Evolutionary conservation across 2,888 invertebrate genomes (phyloP).

Genomic region (Campopleginae sp.): DNA sequence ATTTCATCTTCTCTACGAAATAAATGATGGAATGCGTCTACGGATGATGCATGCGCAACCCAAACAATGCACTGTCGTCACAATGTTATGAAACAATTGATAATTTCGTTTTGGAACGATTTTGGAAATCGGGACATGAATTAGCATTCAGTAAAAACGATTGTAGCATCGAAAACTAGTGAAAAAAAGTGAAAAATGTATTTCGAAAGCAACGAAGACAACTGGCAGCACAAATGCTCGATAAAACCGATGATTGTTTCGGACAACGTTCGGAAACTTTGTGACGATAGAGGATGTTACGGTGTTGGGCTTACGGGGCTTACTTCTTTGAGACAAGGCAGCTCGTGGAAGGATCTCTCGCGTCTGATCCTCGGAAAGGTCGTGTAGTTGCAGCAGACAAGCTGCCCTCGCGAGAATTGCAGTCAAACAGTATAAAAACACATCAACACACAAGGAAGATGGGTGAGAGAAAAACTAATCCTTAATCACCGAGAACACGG

Average conservation of each 20-base stretch:
- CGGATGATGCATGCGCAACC: constrained; percentile 8
- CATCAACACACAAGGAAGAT: neutral
- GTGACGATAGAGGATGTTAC: constrained; percentile 30
- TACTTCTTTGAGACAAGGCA: constrained; percentile 92
- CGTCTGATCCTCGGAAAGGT: constrained; percentile 90
- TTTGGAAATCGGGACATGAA: neutral
- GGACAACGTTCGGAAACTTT: neutral
- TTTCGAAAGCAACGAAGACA: neutral
- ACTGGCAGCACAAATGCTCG: neutral
- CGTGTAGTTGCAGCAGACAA: constrained; percentile 90
- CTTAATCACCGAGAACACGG: neutral
- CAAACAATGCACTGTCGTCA: neutral
- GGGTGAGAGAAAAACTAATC: neutral
- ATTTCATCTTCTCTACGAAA: constrained; percentile 7
- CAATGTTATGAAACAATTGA: neutral
- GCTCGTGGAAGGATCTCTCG: constrained; percentile 92
- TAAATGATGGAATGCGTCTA: constrained; percentile 2
- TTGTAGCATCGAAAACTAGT: neutral
- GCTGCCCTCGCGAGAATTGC: constrained; percentile 84
- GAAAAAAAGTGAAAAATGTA: neutral
- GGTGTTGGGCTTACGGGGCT: constrained; percentile 81
- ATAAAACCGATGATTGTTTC: neutral
- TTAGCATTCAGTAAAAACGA: neutral
- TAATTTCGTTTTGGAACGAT: neutral
- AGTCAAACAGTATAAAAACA: constrained; percentile 55